Evolutionary conservation across 2,113 vertebrate genomes (phyloP).

Genomic region (Chiloscyllium plagiosum): DNA sequence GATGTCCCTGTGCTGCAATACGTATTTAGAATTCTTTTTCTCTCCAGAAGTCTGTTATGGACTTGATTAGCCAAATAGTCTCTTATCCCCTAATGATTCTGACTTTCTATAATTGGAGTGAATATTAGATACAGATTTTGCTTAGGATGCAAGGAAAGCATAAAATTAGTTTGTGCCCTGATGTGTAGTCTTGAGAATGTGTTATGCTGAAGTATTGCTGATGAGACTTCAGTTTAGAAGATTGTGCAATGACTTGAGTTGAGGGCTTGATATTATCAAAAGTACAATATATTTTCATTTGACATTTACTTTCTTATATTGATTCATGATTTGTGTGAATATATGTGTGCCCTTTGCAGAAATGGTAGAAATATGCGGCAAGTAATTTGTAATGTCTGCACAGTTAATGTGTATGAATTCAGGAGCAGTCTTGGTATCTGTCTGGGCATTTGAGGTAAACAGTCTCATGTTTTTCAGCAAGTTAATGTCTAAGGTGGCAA

Average conservation of each 20-base stretch:
- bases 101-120: neutral
- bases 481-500: neutral
- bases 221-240: neutral
- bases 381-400: neutral
- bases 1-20: neutral
- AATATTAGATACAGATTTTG: neutral
- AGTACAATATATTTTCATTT: neutral
- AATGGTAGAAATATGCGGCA: neutral
- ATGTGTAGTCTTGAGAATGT: neutral
- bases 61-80: neutral
- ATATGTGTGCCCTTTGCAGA: neutral
- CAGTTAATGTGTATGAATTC: neutral
- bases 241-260: neutral
- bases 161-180: neutral
- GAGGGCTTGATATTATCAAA: neutral
- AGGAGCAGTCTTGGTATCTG: neutral
- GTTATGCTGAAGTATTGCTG: neutral
- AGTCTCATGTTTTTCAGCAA: neutral
- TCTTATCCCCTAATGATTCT: neutral
- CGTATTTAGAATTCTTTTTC: neutral
- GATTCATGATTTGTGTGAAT: neutral
- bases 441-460: neutral
- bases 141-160: neutral
- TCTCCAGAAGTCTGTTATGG: neutral
- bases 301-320: neutral